A percentile compares a stretch with the other conserved stretches of the same genome.
These are phyloP conservation scores for Venusia cambrica DNA, from an alignment of 2,888 invertebrate genomes.

Conservation along the genomic window DNA sequence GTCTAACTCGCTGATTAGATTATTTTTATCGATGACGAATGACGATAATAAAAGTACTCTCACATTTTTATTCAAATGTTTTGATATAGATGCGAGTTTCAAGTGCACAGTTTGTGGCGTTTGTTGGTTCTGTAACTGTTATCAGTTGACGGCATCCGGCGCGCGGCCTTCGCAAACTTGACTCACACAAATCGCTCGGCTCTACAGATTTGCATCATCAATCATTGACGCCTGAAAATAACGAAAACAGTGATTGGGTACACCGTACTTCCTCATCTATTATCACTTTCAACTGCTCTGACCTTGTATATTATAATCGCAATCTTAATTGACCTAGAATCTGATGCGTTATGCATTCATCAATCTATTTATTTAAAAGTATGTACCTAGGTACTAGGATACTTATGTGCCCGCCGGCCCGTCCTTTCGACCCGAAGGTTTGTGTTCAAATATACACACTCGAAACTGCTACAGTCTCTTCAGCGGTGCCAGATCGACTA, in stretches of 20 bases:
- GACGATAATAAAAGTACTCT: slow-evolving; percentile 24
- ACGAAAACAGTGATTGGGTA: slow-evolving; percentile 32
- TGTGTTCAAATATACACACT: no score
- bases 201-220: slow-evolving; percentile 51
- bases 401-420: no score
- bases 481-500: no score
- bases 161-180: slow-evolving; percentile 52
- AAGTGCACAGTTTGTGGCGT: slow-evolving; percentile 23
- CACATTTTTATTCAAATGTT: slow-evolving; percentile 8
- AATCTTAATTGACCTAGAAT: slow-evolving; percentile 19
- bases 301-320: slow-evolving; percentile 19
- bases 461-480: no score
- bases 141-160: slow-evolving; percentile 60
- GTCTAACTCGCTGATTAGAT: slow-evolving; percentile 25
- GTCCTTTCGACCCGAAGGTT: no score
- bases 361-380: no score
- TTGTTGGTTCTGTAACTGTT: slow-evolving; percentile 36
- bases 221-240: slow-evolving; percentile 37
- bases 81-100: slow-evolving; percentile 7
- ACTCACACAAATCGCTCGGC: slow-evolving; percentile 52
- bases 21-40: slow-evolving; percentile 26
- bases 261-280: slow-evolving; percentile 21
- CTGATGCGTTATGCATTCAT: slow-evolving; percentile 13
- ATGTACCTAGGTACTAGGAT: no score
- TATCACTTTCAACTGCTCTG: slow-evolving; percentile 12